These are phyloP conservation scores for Crossocerus cetratus DNA, from an alignment of 2,888 invertebrate species.

Conservation along the genomic window DNA sequence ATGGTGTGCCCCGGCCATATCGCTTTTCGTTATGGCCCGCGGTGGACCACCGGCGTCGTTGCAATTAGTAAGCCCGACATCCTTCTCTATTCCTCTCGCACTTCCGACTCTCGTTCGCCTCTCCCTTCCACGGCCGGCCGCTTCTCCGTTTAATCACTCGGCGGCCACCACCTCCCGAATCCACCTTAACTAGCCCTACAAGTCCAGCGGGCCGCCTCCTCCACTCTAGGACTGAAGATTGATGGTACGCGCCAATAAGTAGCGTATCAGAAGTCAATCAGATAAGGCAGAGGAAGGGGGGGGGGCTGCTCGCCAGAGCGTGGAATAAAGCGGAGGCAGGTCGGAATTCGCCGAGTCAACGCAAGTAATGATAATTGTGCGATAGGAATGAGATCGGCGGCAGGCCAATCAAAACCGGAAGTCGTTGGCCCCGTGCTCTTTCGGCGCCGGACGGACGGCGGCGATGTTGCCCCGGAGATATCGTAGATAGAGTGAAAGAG, in stretches of 20 bases:
- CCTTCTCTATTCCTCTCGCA: constrained; percentile 46
- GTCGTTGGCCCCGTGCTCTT: constrained; percentile 45
- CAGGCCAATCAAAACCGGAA: constrained; percentile 52
- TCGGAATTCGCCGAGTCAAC: constrained; percentile 61
- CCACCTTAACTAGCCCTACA: too few species aligned
- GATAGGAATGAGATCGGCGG: constrained; percentile 44
- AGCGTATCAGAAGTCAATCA: too few species aligned
- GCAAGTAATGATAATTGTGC: constrained; percentile 55
- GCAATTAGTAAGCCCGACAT: constrained; percentile 74
- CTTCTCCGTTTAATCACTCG: background rate
- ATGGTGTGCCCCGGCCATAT: constrained; percentile 57
- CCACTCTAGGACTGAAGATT: too few species aligned
- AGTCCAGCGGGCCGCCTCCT: too few species aligned
- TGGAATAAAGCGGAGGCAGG: constrained; percentile 9
- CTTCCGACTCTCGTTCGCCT: constrained; percentile 39
- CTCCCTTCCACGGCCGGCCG: constrained; percentile 24
- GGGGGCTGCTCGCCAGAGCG: background rate
- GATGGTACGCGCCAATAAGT: too few species aligned
- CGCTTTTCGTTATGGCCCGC: constrained; percentile 70
- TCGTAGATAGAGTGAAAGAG: constrained; percentile 45
- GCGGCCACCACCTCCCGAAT: too few species aligned
- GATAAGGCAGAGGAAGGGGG: background rate
- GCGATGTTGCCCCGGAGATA: constrained; percentile 19
- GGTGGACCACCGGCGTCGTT: constrained; percentile 70
- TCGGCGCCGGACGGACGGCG: constrained; percentile 33